phyloP scores from a whole-genome alignment of 2,113 vertebrate species.

The Alces alces region DNA sequence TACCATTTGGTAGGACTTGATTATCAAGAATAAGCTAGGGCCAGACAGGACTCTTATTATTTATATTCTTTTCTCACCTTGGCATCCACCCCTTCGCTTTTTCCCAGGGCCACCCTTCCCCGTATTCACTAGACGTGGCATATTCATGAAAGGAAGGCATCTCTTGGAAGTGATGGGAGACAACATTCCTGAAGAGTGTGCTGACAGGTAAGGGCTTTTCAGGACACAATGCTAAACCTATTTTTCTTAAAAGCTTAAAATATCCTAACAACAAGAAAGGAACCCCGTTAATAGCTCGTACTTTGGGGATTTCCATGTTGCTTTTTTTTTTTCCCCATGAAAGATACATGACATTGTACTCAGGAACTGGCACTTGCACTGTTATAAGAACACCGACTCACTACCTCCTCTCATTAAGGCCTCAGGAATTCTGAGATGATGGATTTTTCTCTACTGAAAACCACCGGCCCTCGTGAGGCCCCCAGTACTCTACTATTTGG shows the following conservation, averaged over 20 bases:
- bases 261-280: not conserved
- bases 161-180: not conserved
- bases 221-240: not conserved
- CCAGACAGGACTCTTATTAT: not conserved
- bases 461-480: not conserved
- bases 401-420: not conserved
- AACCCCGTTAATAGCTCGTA: not conserved
- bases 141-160: not conserved
- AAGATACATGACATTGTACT: not conserved
- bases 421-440: not conserved
- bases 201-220: not conserved
- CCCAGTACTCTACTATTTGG: not conserved
- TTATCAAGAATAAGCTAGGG: not conserved
- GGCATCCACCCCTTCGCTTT: not conserved
- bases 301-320: constrained; percentile 36
- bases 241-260: not conserved
- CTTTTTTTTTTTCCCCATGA: not conserved
- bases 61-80: not conserved
- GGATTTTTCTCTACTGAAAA: not conserved
- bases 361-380: not conserved
- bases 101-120: not conserved
- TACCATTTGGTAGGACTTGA: not conserved
- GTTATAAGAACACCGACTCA: not conserved
- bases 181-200: not conserved
- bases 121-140: not conserved